A percentile compares a stretch with the other conserved stretches of the same genome.
Conservation (phyloP, 1,140 invertebrate species). For the Solenopsis fugax region DNA sequence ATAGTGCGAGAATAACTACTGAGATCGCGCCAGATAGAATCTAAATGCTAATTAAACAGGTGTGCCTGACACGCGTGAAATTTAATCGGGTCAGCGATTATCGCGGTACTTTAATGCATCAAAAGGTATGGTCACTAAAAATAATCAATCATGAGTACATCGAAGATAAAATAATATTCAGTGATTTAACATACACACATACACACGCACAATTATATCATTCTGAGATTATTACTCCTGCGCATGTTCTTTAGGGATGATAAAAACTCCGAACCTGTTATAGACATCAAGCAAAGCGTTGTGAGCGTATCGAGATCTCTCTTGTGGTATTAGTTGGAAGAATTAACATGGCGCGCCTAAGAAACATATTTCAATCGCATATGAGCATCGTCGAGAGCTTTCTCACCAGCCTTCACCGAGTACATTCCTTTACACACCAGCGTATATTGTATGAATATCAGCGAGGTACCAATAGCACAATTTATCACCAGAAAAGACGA, state of each 20-base stretch:
- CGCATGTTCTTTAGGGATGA: constrained; percentile 5
- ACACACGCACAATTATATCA: not conserved
- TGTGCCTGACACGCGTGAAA: constrained; percentile 67
- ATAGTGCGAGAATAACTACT: constrained; percentile 61
- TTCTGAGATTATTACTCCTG: constrained; percentile 19
- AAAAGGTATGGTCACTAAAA: constrained; percentile 33
- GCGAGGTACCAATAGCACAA: constrained; percentile 66
- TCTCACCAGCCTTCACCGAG: constrained; percentile 46
- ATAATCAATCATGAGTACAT: constrained; percentile 58
- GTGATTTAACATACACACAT: constrained; percentile 27
- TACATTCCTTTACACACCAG: constrained; percentile 35
- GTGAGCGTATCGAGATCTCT: constrained; percentile 50
- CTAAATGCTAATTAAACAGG: constrained; percentile 68
- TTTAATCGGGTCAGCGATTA: constrained; percentile 68
- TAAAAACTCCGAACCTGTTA: constrained; percentile 43
- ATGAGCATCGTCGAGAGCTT: constrained; percentile 49
- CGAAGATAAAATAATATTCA: constrained; percentile 63
- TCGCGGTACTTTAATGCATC: constrained; percentile 56
- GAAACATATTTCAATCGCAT: constrained; percentile 54
- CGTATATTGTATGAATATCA: constrained; percentile 66
- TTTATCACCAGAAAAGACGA: constrained; percentile 74
- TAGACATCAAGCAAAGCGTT: constrained; percentile 29
- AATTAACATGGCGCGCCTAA: constrained; percentile 59
- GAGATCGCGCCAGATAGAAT: constrained; percentile 60
- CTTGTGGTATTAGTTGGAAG: constrained; percentile 43